A percentile compares a stretch with the other conserved stretches of the same genome.
Conservation (phyloP, 1,140 invertebrate genomes). For the Pantala flavescens region DNA sequence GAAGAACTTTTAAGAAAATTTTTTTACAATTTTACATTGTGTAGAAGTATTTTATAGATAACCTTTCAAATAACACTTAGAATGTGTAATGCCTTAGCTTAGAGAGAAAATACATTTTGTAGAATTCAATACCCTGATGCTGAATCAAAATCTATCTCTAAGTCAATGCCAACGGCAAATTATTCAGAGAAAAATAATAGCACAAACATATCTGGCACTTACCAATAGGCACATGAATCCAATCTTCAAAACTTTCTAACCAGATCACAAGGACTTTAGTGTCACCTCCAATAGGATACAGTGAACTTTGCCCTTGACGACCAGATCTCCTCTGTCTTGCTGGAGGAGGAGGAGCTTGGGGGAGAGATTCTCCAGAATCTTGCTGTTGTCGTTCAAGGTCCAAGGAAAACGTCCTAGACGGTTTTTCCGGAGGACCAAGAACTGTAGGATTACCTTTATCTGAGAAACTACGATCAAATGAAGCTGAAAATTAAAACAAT, state of each 20-base stretch:
- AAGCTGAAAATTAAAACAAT: constrained; percentile 30
- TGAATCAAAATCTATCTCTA: too few relatives aligned
- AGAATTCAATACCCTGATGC: too few relatives aligned
- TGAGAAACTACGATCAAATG: constrained; percentile 48
- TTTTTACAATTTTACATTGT: too few relatives aligned
- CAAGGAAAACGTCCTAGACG: constrained; percentile 50
- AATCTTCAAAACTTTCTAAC: constrained; percentile 91
- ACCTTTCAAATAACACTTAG: too few relatives aligned
- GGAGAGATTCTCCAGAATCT: background rate
- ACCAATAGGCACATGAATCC: constrained; percentile 79
- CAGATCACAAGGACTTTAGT: constrained; percentile 87
- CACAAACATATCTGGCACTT: constrained; percentile 23
- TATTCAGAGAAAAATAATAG: background rate
- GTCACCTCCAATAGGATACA: constrained; percentile 31
- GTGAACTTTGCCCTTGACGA: background rate
- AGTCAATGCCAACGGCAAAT: too few relatives aligned
- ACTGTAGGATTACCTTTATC: constrained; percentile 27
- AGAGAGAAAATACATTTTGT: too few relatives aligned
- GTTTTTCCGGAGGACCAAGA: constrained; percentile 13
- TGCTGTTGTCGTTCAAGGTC: constrained; percentile 52
- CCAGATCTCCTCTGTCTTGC: background rate
- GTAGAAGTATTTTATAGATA: too few relatives aligned
- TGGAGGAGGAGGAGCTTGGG: background rate
- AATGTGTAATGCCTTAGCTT: too few relatives aligned
- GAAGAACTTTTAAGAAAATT: too few relatives aligned